Base-by-base conservation (phyloP, 2,888 invertebrate genomes). In the Cyclophora albipunctata region DNA sequence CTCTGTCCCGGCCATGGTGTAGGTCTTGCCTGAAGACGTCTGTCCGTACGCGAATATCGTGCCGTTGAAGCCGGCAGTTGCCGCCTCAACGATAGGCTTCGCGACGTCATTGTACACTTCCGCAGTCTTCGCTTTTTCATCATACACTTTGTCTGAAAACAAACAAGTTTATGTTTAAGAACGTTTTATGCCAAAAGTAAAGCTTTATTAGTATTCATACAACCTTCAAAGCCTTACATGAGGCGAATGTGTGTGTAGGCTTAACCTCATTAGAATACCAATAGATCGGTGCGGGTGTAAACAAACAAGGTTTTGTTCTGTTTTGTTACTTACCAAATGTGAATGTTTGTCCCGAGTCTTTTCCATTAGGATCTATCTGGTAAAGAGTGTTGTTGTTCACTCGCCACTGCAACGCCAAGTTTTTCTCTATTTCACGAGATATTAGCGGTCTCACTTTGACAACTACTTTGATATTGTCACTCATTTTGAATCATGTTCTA, bases 21-120 rank as follows among this genome's bases (percentile, higher is more conserved):
- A 93, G 0, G 96, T 96, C 78, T 96, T 96, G 49, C 96, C 97
- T 0, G 96, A 96, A 1, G 96, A 94, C 3, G 96, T 97, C 78
- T 97, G 97, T 4, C 97, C 97, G 74, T 97, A 97, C 0, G 96
- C 96, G 83, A 97, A 96, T 59, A 97, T 93, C 0, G 97, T 97
- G 2, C 95, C 96, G 75, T 96, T 95, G 63, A 95, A 92, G 2
- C 96, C 96, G 56, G 91, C 90, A 7, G 94, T 86, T 1, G 93
- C 91, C 0, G 93, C 91, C 55, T 92, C 90, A 2, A 95, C 92
- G 55, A 95, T 93, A 0, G 94, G 93, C 62, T 91, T 90, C 0
- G 93, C 94, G 58, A 94, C 84, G 50, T 87, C 89, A 57, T 92
- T 75, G 70, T 94, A 96, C 0, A 95, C 90, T 47, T 91, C 86